These are phyloP conservation scores for Beris chalybata DNA, from an alignment of 2,888 invertebrate species.

Conservation along the genomic window DNA sequence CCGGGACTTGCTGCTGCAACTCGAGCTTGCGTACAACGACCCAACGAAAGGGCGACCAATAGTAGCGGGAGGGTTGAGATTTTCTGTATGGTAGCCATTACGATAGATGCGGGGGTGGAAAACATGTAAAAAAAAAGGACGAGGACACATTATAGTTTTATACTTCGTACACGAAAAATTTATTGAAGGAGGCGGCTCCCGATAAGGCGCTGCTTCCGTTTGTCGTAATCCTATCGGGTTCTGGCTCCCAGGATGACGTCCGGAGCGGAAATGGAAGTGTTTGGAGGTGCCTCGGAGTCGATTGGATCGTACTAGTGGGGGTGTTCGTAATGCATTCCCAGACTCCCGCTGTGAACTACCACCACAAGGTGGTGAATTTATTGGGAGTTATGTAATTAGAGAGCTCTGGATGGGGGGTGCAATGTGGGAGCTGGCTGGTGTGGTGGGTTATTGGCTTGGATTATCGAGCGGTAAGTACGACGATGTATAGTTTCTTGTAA, in stretches of 20 bases:
- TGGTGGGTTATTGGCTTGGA: constrained; percentile 2
- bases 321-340: not conserved
- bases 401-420: not conserved
- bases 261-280: constrained; percentile 35
- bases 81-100: constrained; percentile 14
- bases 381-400: constrained; percentile 34
- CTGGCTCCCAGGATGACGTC: not conserved
- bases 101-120: not conserved
- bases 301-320: constrained; percentile 5
- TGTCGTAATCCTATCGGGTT: no score
- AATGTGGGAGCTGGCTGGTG: not conserved
- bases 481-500: not conserved
- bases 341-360: not conserved
- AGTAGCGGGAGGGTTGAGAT: constrained; percentile 32
- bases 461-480: not conserved
- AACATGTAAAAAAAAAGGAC: not conserved
- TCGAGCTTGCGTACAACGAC: constrained; percentile 35
- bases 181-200: no score
- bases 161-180: no score
- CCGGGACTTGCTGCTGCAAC: not conserved
- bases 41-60: constrained; percentile 35
- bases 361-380: constrained; percentile 23
- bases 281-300: constrained; percentile 23
- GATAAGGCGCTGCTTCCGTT: no score
- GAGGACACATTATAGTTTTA: no score